These are phyloP conservation scores for Eciton burchellii DNA, from an alignment of 1,140 invertebrate species.

Conservation along the genomic window DNA sequence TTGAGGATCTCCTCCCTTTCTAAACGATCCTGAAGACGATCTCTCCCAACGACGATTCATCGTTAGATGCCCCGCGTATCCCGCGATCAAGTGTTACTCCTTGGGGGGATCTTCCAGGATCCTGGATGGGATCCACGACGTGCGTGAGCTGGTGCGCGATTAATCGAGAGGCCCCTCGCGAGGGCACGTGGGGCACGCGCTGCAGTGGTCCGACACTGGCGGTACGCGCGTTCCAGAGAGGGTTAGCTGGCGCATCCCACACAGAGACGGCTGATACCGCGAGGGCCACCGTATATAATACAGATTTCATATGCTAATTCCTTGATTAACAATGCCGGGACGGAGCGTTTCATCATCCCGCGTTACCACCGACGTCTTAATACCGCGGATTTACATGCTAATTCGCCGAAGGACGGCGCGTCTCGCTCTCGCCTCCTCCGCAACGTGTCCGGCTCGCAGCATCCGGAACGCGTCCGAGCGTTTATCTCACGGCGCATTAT, in stretches of 20 bases:
- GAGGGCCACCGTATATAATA: slow-evolving; percentile 74
- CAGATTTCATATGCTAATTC: slow-evolving; percentile 83
- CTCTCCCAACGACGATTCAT: too few relatives aligned
- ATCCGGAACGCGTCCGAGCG: slow-evolving; percentile 56
- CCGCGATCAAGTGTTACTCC: too few relatives aligned
- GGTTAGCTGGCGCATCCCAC: slow-evolving; percentile 63
- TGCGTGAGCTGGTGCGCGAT: neutral
- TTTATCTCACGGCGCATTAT: slow-evolving; percentile 66
- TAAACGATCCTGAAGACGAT: too few relatives aligned
- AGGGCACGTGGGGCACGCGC: neutral
- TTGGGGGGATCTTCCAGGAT: too few relatives aligned
- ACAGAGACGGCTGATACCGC: slow-evolving; percentile 54
- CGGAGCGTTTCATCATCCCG: slow-evolving; percentile 77
- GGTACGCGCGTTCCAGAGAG: slow-evolving; percentile 15
- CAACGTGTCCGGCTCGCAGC: slow-evolving; percentile 45
- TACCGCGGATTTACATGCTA: slow-evolving; percentile 77
- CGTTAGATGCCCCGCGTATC: too few relatives aligned
- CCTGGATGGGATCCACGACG: neutral
- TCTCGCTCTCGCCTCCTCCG: slow-evolving; percentile 22
- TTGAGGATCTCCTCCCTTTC: too few relatives aligned
- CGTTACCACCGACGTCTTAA: slow-evolving; percentile 76
- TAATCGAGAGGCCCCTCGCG: neutral
- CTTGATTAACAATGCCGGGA: slow-evolving; percentile 81
- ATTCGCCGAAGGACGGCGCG: slow-evolving; percentile 65
- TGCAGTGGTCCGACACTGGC: slow-evolving; percentile 37